Evolutionary conservation across 2,888 invertebrate genomes (phyloP).

Genomic region (Bibio marci): DNA sequence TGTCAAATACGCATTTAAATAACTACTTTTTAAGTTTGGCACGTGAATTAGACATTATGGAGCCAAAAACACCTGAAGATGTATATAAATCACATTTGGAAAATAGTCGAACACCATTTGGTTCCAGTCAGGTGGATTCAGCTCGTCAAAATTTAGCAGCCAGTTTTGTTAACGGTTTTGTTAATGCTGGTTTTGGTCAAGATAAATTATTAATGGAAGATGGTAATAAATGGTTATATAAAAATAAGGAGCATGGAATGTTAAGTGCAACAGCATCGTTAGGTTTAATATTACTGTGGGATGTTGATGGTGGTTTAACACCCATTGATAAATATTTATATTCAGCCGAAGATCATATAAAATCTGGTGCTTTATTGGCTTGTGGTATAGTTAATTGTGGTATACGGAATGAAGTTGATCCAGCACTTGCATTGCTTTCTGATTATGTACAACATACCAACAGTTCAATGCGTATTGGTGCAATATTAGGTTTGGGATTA

Average conservation of each 20-base stretch:
- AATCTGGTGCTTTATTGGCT: constrained; percentile 90
- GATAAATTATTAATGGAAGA: constrained; percentile 87
- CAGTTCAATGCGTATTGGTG: constrained; percentile 66
- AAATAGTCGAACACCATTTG: constrained; percentile 57
- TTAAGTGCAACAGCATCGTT: constrained; percentile 92
- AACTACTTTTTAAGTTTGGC: constrained; percentile 84
- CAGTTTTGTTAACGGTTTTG: constrained; percentile 97
- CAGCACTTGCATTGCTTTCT: constrained; percentile 84
- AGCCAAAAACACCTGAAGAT: constrained; percentile 97
- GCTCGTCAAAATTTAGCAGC: constrained; percentile 93
- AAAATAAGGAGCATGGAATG: constrained; percentile 97
- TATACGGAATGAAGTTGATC: constrained; percentile 94
- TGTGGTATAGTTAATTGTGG: constrained; percentile 96
- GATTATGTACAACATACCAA: constrained; percentile 84
- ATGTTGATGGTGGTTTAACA: constrained; percentile 93
- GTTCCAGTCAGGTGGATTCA: constrained; percentile 73
- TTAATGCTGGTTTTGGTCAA: constrained; percentile 92
- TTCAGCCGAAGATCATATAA: constrained; percentile 88
- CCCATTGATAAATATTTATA: constrained; percentile 97
- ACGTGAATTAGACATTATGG: constrained; percentile 96
- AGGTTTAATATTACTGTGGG: constrained; percentile 92
- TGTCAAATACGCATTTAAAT: constrained; percentile 86
- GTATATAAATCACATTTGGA: constrained; percentile 98
- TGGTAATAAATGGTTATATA: constrained; percentile 77
- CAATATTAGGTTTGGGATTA: constrained; percentile 58